These are phyloP conservation scores for Zonotrichia leucophrys DNA, from an alignment of 2,113 vertebrate species.

Conservation along the genomic window DNA sequence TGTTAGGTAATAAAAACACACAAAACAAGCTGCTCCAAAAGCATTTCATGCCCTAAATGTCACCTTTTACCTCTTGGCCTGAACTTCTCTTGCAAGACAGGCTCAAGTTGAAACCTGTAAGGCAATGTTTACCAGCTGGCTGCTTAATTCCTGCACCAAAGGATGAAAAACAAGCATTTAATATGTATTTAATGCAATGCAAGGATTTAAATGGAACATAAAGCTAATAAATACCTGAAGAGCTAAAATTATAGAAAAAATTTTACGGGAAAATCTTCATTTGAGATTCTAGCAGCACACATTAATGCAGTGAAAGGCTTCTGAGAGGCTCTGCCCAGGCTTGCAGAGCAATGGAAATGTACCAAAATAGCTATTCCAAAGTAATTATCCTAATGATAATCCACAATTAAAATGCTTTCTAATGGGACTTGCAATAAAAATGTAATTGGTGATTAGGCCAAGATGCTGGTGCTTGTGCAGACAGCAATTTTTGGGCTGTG, in stretches of 20 bases:
- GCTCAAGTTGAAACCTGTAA: not conserved
- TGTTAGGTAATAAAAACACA: not conserved
- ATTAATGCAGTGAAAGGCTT: not conserved
- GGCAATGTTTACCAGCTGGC: not conserved
- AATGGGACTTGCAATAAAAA: slow-evolving; percentile 23
- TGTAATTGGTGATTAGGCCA: not conserved
- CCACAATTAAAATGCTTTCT: slow-evolving; percentile 40
- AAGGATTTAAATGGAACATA: not conserved
- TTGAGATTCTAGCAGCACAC: not conserved
- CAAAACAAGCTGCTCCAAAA: not conserved
- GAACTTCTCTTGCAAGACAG: not conserved
- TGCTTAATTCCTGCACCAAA: not conserved
- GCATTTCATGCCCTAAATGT: not conserved
- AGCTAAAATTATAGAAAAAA: not conserved
- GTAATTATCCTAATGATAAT: slow-evolving; percentile 27
- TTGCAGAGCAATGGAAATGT: not conserved
- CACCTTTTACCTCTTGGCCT: slow-evolving; percentile 1
- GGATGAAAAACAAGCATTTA: not conserved
- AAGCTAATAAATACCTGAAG: not conserved
- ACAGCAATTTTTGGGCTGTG: not conserved
- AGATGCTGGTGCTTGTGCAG: not conserved
- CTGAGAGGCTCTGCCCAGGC: not conserved
- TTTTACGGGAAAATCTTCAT: not conserved
- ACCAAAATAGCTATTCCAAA: slow-evolving; percentile 16
- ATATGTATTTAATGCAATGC: not conserved